A percentile compares a stretch with the other conserved stretches of the same genome.
These are phyloP conservation scores for Emydocephalus ijimae DNA, from an alignment of 2,113 vertebrate species.

Conservation along the genomic window DNA sequence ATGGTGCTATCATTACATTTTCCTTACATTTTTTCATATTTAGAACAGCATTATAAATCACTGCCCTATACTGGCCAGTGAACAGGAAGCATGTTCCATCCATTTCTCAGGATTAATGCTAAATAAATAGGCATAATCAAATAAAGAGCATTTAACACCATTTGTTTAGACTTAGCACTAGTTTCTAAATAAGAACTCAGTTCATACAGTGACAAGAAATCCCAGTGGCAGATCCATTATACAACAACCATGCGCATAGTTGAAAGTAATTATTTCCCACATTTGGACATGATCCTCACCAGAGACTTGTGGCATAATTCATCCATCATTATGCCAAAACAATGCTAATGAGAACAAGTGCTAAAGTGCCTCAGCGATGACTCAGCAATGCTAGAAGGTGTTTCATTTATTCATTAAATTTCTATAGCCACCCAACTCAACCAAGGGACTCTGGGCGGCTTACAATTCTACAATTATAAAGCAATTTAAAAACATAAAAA, in stretches of 20 bases:
- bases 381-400: not conserved
- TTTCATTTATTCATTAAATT: not conserved
- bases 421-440: not conserved
- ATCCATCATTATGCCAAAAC: not conserved
- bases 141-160: not conserved
- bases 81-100: not conserved
- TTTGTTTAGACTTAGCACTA: not conserved
- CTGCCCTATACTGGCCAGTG: not conserved
- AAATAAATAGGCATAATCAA: not conserved
- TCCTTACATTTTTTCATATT: not conserved
- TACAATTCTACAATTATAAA: not conserved
- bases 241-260: not conserved
- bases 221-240: not conserved
- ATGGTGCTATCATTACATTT: not conserved
- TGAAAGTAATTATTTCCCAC: not conserved
- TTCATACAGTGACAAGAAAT: not conserved
- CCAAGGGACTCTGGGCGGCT: not conserved
- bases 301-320: not conserved
- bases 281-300: not conserved
- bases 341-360: not conserved
- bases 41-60: not conserved
- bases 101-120: not conserved
- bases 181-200: not conserved
- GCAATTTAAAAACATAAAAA: not conserved
- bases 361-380: not conserved